phyloP scores from a whole-genome alignment of 2,113 vertebrate species.

The Tragelaphus imberbis region DNA sequence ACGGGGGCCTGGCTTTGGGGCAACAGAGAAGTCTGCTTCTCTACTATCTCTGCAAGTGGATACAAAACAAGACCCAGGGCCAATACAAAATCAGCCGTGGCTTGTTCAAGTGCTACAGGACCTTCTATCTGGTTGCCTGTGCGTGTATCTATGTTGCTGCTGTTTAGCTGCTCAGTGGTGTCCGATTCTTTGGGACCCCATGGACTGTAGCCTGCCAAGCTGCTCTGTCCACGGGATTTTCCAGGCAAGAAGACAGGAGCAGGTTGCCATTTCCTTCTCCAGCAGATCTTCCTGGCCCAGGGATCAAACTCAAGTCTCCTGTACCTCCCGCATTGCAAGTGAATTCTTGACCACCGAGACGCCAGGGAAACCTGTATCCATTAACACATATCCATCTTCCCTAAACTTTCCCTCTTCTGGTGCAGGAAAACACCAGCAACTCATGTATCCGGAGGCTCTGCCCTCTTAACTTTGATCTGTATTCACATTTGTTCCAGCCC shows the following conservation, averaged over 20 bases:
- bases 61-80: background rate
- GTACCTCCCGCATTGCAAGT: background rate
- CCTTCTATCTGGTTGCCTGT: background rate
- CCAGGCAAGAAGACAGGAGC: background rate
- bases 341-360: background rate
- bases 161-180: background rate
- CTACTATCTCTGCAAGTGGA: background rate
- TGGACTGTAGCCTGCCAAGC: background rate
- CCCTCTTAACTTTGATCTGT: background rate
- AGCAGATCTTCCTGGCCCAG: background rate
- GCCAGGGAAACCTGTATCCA: background rate
- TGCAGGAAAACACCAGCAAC: background rate
- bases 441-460: fast-evolving
- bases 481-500: background rate
- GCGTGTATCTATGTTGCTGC: background rate
- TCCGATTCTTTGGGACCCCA: background rate
- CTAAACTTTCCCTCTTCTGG: background rate
- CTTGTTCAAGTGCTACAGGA: background rate
- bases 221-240: background rate
- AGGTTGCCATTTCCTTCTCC: background rate
- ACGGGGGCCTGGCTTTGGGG: fast-evolving
- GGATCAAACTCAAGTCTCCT: background rate
- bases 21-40: fast-evolving
- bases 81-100: fast-evolving
- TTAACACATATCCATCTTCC: background rate